A percentile compares a stretch with the other conserved stretches of the same genome.
Evolutionary conservation across 2,113 vertebrate genomes (phyloP).

Genomic region (Ophthalmolycus amberensis): DNA sequence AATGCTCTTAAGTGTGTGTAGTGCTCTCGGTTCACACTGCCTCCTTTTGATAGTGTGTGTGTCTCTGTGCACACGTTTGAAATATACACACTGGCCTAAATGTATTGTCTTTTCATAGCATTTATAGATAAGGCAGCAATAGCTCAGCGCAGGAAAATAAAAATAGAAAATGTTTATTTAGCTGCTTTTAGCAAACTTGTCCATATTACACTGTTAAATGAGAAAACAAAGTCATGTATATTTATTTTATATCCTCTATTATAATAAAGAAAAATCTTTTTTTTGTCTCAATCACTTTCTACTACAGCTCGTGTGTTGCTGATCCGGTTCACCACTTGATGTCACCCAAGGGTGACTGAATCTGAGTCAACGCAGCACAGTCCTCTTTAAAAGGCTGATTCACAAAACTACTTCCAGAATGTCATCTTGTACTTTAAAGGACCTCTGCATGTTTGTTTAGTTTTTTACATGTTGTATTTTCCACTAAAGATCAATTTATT

Average conservation of each 20-base stretch:
- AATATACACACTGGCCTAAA: conserved; percentile 76
- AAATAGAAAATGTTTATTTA: conserved; percentile 62
- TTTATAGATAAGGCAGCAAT: conserved; percentile 68
- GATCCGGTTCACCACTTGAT: conserved; percentile 46
- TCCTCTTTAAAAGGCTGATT: background rate
- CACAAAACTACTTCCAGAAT: background rate
- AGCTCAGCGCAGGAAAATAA: conserved; percentile 56
- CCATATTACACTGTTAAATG: conserved; percentile 88
- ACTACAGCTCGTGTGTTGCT: background rate
- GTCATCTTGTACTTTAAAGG: background rate
- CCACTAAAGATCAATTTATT: background rate
- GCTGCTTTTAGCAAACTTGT: conserved; percentile 84
- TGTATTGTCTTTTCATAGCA: conserved; percentile 71
- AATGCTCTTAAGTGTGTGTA: conserved; percentile 79
- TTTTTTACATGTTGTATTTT: background rate
- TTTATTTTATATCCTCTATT: conserved; percentile 95
- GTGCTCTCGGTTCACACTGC: conserved; percentile 77
- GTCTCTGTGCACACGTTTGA: conserved; percentile 60
- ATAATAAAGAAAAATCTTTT: conserved; percentile 94
- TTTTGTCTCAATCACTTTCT: conserved; percentile 82
- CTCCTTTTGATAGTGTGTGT: conserved; percentile 70
- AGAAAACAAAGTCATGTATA: conserved; percentile 86
- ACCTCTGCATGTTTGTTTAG: background rate
- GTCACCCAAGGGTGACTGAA: conserved; percentile 32
- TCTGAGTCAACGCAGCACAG: background rate